Base-by-base conservation (phyloP, 64 coral and sea anemone genomes). In the Dendrophyllia cribrosa region DNA sequence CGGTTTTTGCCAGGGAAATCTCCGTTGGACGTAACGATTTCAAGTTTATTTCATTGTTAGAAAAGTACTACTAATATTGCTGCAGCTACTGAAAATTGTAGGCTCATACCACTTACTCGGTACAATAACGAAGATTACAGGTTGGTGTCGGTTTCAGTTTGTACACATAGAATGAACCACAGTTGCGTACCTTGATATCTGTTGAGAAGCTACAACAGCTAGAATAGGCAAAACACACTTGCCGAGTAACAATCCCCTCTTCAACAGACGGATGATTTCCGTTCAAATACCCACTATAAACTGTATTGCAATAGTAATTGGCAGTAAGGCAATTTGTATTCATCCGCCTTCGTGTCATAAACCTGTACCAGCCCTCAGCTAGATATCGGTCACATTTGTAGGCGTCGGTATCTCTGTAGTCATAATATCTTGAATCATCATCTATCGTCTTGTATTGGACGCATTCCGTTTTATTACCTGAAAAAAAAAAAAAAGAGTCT, bases 161-260 rank as follows among this genome's bases (percentile, higher is more conserved):
- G 69, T 97, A 94, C 10, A 97, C 95, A 51, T 91, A 97, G 34
- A 91, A 97, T 7, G 48, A 75, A 6, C 95, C 95, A 87, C 95
- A 97, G 70, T 97, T 94, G 4, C 82, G 92, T 55, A 97, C 95
- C n/a, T 90, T 65, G 23, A 94, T 92, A 10, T 72, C 49, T 47
- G 13, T 77, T 9, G 26, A 55, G 10, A 52, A 85, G 5, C 43
- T 11, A 43, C 95, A 97, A 69, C 91, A 62, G 56, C 5, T 16
- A 56, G 34, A 64, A 3, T 62, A 43, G 20, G 72, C 76, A 55
- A 97, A 97, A 26, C 95, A 97, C 3, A 97, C 92, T 64, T 82
- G 58, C 1, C 75, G 76, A 17, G 19, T 43, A 58, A 97, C 90
- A 4, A 76, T 88, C 2, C 95, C 92, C 16, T 94, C 92, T 68